phyloP scores from a whole-genome alignment of 2,797 vertebrate species.

The Novumbra hubbsi region DNA sequence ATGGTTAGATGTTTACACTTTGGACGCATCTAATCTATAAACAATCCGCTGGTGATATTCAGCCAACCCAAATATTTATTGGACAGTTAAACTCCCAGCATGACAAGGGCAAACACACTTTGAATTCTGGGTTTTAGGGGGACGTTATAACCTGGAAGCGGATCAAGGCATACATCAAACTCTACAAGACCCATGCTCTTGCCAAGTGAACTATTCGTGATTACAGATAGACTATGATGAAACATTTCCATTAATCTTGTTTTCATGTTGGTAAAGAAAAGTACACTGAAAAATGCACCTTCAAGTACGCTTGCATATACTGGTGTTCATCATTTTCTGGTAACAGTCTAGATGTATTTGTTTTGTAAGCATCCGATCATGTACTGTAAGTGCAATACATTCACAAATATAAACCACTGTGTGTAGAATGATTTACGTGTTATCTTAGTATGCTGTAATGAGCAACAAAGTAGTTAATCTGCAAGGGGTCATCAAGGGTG shows the following conservation, averaged over 20 bases:
- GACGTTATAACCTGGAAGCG: conserved; percentile 22
- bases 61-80: conserved; percentile 46
- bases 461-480: not conserved
- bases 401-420: not conserved
- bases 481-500: not conserved
- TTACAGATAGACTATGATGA: too few species aligned
- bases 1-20: conserved; percentile 27
- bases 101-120: conserved; percentile 14
- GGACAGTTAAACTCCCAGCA: conserved; percentile 21
- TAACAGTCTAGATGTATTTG: too few species aligned
- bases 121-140: conserved; percentile 19
- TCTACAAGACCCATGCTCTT: too few species aligned
- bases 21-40: conserved; percentile 20
- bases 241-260: too few species aligned
- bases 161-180: not conserved
- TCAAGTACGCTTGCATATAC: too few species aligned
- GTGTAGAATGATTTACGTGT: conserved; percentile 1
- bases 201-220: too few species aligned
- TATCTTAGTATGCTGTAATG: conserved; percentile 1
- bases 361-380: not conserved
- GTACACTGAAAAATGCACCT: too few species aligned
- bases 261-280: too few species aligned
- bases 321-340: too few species aligned
- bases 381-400: not conserved
- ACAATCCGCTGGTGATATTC: conserved; percentile 34